Evolutionary conservation across 2,113 vertebrate species (phyloP).

Genomic region (Platycercus adscitus): DNA sequence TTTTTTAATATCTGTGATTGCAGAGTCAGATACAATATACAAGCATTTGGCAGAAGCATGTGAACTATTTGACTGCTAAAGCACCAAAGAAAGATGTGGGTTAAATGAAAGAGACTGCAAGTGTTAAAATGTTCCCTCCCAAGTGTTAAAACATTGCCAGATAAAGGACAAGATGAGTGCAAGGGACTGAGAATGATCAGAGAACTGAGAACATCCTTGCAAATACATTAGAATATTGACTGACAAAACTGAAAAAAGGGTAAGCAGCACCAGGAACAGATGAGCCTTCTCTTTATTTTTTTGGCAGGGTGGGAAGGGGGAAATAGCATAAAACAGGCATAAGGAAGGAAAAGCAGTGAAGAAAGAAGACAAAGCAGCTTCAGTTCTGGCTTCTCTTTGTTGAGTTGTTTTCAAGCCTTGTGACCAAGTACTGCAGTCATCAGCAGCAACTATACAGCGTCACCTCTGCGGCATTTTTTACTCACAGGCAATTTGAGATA

Average conservation of each 20-base stretch:
- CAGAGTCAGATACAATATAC: neutral
- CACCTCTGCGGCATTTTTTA: neutral
- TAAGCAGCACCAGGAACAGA: neutral
- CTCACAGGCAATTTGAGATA: neutral
- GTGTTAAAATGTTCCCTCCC: neutral
- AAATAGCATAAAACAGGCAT: neutral
- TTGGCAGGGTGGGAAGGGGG: rapidly evolving
- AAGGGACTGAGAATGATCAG: neutral
- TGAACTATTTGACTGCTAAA: neutral
- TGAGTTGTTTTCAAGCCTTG: neutral
- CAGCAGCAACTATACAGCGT: neutral
- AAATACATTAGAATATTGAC: neutral
- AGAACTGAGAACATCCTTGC: neutral
- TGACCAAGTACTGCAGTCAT: neutral
- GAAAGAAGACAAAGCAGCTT: neutral
- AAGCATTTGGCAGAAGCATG: neutral
- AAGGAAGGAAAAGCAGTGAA: neutral
- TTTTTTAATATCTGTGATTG: neutral
- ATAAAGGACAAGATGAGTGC: neutral
- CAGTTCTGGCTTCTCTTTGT: neutral
- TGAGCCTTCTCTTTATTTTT: rapidly evolving
- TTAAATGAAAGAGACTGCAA: neutral
- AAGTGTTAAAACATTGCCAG: neutral
- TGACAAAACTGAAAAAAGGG: neutral
- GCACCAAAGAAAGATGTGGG: neutral